Base-by-base conservation (phyloP, 64 coral and sea anemone species). In the Stylophora pistillata region DNA sequence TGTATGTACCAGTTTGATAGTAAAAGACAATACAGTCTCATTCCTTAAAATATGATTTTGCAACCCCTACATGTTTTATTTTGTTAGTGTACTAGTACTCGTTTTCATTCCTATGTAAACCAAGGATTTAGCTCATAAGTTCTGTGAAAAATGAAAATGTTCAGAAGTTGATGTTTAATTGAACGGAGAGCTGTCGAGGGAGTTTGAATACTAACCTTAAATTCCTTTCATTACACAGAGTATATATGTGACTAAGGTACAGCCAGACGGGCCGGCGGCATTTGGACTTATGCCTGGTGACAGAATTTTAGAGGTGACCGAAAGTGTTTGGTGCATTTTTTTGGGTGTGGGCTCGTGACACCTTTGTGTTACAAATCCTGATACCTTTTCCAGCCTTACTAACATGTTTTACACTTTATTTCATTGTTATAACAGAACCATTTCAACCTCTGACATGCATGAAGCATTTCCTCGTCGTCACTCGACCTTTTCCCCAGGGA, bases 191-290 rank as follows among this genome's bases (percentile, higher is more conserved):
- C 16, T 77, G 17, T 28, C 0, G 26, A 59, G 58, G 52, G 53
- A 30, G 5, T 18, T 28, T 9, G n/a, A 1, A 0, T 63, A 12
- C 60, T 30, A 14, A 52, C 31, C 10, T 63, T 30, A 59, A 9
- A 34, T 81, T 56, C 34, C 26, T 69, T n/a, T 85, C 41, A 34
- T 0, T 28, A 76, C n/a, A 10, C 80, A 96, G 95, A 93, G 91
- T 77, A 96, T 96, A 74, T 96, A 96, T 76, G 95, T 96, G 17
- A 96, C 91, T 17, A 96, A 96, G 79, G 95, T 96, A 77, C 91
- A 96, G 37, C 68, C 95, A 9, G 95, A 93, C 30, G 95, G 95
- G 0, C 95, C 95, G 0, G 95, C 95, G 14, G 79, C 95, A 6
- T 90, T 74, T 25, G 91, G 81, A 26, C 74, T 96, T 82, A 73